phyloP scores from a whole-genome alignment of 2,113 vertebrate species.

The Stegostoma tigrinum region DNA sequence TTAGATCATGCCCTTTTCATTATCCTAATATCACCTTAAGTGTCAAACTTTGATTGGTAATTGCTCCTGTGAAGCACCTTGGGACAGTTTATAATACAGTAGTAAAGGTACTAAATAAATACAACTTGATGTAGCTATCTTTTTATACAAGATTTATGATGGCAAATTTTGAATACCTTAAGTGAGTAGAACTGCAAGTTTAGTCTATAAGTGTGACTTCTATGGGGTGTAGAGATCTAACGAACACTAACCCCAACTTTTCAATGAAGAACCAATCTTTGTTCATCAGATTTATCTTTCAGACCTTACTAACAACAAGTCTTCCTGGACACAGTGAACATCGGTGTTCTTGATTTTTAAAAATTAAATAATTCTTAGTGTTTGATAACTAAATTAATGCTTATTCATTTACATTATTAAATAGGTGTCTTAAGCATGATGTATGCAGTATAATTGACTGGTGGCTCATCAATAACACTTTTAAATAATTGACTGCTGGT shows the following conservation, averaged over 20 bases:
- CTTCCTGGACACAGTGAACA: neutral
- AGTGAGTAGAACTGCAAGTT: neutral
- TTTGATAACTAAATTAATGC: constrained; percentile 5
- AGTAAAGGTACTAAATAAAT: neutral
- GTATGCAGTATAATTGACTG: constrained; percentile 10
- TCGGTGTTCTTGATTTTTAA: neutral
- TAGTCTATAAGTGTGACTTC: neutral
- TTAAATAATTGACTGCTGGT: constrained; percentile 31
- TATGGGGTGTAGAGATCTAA: neutral
- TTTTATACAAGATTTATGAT: neutral
- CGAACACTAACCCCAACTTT: neutral
- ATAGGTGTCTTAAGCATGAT: neutral
- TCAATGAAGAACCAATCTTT: neutral
- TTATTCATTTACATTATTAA: constrained; percentile 32
- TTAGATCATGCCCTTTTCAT: neutral
- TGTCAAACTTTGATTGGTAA: neutral
- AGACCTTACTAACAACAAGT: neutral
- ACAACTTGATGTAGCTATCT: neutral
- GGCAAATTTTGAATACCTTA: neutral
- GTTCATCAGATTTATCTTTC: neutral
- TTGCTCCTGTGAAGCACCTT: neutral
- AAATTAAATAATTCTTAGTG: constrained; percentile 16
- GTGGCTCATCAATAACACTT: constrained; percentile 16
- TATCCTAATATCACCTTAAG: neutral
- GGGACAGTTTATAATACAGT: neutral